Evolutionary conservation across 2,113 vertebrate genomes (phyloP), one percentile per base, ranked within the genome.

Genomic region (Ranitomeya variabilis): DNA sequence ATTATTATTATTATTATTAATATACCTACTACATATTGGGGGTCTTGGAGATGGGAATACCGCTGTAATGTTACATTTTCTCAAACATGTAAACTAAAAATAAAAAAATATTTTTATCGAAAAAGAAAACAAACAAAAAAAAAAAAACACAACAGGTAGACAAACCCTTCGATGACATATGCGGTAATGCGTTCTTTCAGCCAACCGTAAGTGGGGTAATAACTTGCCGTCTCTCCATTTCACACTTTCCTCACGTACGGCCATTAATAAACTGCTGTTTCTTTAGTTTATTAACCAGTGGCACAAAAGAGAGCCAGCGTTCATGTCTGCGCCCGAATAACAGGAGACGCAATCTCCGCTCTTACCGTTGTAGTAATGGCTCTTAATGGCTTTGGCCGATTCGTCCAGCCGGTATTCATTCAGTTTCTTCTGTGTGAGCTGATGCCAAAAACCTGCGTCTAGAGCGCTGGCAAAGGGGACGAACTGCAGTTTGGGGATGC

Each of bases 381-480:
- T 97, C 93, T 96, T 97, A 91, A 99, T 98, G 83, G 92, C 91
- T 89, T 95, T 97, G 10, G 98, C 96, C 71, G 96, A 96, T 92
- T 99, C 97, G 3, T 99, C 98, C 89, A 99, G 78, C 2, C 96
- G 95, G 90, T 98, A 99, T 83, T 98, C 96, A 0, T 97, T 96
- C 90, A 99, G 96, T 67, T 99, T 99, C 92, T 93, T 98, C 93
- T 99, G 97, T 4, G 97, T 99, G 71, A 99, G 94, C 37, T 99
- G 95, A 0, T 99, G 98, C 98, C 98, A 99, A 94, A 99, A 99
- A 0, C 98, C 98, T 0, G 97, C 98, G 55, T 99, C 98, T 91
- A 99, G 90, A 71, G 98, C 97, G 2, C 98, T 99, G 91, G 92
- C 96, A 92, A 99, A 99, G 5, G 98, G 98, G 18, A 96, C 97